Percentiles rank a stretch among this genome's conserved stretches.
Evolutionary conservation across 2,113 vertebrate species (phyloP).

Genomic region (Serinus canaria): DNA sequence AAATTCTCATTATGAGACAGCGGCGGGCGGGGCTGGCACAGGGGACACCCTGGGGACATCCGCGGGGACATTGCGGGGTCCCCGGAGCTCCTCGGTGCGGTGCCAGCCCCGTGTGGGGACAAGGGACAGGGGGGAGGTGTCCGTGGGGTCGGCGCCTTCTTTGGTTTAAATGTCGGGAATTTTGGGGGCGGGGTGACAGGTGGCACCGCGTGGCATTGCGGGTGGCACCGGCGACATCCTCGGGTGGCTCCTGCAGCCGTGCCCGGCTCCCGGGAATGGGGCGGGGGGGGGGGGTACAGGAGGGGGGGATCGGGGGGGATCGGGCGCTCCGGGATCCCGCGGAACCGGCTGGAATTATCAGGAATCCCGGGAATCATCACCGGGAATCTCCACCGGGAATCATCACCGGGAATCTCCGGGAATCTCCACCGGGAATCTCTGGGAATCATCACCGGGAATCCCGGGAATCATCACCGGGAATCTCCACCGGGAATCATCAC

Average conservation of each 20-base stretch:
- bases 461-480: too few relatives aligned
- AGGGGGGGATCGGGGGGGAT: not conserved
- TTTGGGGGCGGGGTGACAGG: not conserved
- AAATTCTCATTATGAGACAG: not conserved
- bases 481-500: too few relatives aligned
- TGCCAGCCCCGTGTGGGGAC: not conserved
- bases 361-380: too few relatives aligned
- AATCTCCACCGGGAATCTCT: too few relatives aligned
- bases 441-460: too few relatives aligned
- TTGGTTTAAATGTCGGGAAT: slow-evolving; percentile 17
- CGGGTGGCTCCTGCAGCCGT: not conserved
- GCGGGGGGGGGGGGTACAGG: not conserved
- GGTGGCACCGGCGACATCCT: accelerated
- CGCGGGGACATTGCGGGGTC: not conserved
- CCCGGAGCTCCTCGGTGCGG: not conserved
- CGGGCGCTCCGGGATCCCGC: not conserved
- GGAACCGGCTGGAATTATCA: not conserved
- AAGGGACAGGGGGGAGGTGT: not conserved
- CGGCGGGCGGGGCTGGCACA: not conserved
- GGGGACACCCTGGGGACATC: not conserved
- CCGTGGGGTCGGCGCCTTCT: not conserved
- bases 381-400: too few relatives aligned
- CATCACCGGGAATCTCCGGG: too few relatives aligned
- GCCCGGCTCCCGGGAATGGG: not conserved
- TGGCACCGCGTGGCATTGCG: not conserved